These are phyloP conservation scores for Mimachlamys varia DNA, from an alignment of 2,888 invertebrate genomes.

Conservation along the genomic window DNA sequence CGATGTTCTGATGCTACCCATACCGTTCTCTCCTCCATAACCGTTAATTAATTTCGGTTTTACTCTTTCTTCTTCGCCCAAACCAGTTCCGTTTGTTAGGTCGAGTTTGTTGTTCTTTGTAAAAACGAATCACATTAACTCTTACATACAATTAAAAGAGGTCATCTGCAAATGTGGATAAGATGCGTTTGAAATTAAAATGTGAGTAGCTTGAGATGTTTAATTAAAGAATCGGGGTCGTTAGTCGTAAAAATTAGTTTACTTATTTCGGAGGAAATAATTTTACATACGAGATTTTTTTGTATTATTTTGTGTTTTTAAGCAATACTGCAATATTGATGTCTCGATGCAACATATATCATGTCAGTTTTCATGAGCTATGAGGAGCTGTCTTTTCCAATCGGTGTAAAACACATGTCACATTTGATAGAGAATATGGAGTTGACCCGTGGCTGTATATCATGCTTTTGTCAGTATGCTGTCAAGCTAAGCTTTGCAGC, in stretches of 20 bases:
- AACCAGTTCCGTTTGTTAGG: not conserved
- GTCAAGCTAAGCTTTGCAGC: no score
- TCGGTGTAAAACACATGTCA: no score
- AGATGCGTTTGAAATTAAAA: not conserved
- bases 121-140: conserved; percentile 8
- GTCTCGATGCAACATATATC: no score
- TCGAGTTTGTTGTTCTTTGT: not conserved
- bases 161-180: not conserved
- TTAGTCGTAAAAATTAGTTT: not conserved
- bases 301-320: not conserved
- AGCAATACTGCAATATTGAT: no score
- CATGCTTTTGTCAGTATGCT: not conserved
- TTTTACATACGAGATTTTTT: not conserved
- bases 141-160: conserved; percentile 26
- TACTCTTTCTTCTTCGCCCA: not conserved
- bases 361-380: no score
- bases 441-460: not conserved
- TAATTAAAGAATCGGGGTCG: not conserved
- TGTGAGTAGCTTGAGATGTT: not conserved
- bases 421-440: not conserved
- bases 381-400: no score
- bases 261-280: not conserved
- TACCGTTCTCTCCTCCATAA: conserved; percentile 29
- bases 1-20: not conserved
- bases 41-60: conserved; percentile 18